Conservation (phyloP, 1,140 invertebrate species). For the Drosophila rhopaloa region DNA sequence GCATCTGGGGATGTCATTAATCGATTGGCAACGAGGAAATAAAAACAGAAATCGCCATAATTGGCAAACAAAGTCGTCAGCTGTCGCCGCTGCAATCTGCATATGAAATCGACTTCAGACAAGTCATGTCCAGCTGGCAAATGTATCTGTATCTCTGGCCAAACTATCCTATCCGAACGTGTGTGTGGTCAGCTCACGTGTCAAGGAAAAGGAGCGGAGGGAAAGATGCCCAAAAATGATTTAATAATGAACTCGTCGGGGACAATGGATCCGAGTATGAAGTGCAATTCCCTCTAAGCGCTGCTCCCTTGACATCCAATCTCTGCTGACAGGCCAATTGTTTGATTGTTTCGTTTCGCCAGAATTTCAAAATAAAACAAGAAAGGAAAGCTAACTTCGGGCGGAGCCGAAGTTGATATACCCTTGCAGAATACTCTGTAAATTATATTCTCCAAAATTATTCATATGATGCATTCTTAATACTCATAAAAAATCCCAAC, state of each 20-base stretch:
- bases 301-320: constrained; percentile 72
- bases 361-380: constrained; percentile 53
- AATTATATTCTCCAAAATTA: too few species aligned
- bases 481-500: too few species aligned
- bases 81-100: constrained; percentile 57
- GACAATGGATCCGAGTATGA: constrained; percentile 62
- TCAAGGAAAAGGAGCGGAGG: constrained; percentile 39
- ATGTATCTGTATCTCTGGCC: constrained; percentile 11
- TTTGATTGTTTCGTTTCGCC: constrained; percentile 62
- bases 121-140: constrained; percentile 68
- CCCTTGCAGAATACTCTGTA: too few species aligned
- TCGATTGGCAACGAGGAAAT: constrained; percentile 47
- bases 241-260: constrained; percentile 77
- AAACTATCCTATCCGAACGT: constrained; percentile 16
- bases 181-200: constrained; percentile 68
- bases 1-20: constrained; percentile 44
- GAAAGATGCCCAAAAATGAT: constrained; percentile 54
- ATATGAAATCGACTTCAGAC: constrained; percentile 56
- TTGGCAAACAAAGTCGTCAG: constrained; percentile 56
- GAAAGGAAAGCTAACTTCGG: too few species aligned
- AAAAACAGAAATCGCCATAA: constrained; percentile 48
- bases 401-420: too few species aligned
- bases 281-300: constrained; percentile 53
- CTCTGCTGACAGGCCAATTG: constrained; percentile 72
- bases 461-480: too few species aligned